Conservation (phyloP, 92 coral and sea anemone genomes). For the Diadumene lineata region DNA sequence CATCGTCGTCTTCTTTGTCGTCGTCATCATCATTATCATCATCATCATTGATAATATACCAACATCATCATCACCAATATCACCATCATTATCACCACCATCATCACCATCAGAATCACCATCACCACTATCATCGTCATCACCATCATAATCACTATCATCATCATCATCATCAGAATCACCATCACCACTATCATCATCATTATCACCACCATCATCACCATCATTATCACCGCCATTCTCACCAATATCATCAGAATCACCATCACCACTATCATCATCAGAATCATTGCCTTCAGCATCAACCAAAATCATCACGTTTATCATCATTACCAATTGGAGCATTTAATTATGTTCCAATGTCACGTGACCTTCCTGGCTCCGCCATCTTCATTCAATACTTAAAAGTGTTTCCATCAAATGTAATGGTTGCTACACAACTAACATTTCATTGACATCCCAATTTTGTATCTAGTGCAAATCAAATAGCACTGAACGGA, state of each 20-base stretch:
- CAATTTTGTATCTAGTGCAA: neutral
- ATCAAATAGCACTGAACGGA: slow-evolving; percentile 7
- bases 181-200: neutral
- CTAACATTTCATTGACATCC: slow-evolving; percentile 1
- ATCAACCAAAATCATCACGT: neutral
- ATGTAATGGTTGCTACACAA: neutral
- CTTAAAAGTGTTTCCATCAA: neutral
- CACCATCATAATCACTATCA: neutral
- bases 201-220: neutral
- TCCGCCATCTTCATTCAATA: neutral
- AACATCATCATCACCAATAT: neutral
- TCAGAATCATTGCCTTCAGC: neutral
- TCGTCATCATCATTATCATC: no score
- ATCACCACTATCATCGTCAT: neutral
- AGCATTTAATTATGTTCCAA: neutral
- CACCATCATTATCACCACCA: neutral
- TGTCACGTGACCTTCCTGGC: neutral
- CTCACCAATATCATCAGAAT: no score
- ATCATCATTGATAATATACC: no score
- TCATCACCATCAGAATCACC: neutral
- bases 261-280: no score
- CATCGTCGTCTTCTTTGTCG: neutral
- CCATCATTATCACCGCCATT: neutral
- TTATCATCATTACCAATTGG: neutral
- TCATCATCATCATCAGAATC: slow-evolving; percentile 3